These are phyloP conservation scores for Erynnis tages DNA, from an alignment of 2,888 invertebrate species.

Conservation along the genomic window DNA sequence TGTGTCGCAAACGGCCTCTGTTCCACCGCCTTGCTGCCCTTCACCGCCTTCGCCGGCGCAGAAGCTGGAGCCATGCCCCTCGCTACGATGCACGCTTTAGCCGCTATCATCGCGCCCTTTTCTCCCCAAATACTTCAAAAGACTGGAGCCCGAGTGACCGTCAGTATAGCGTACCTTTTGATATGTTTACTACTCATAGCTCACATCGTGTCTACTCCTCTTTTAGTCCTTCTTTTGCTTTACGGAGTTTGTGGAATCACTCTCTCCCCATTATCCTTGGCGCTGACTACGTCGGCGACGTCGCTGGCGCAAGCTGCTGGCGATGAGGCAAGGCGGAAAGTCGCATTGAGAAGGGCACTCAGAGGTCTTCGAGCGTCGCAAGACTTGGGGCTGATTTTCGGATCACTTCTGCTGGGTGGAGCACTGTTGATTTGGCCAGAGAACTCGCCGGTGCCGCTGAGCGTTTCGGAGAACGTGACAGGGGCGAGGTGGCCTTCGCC, in stretches of 20 bases:
- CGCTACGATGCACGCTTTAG: conserved; percentile 82
- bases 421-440: conserved; percentile 77
- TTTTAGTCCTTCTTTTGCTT: conserved; percentile 59
- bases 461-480: conserved; percentile 56
- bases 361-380: conserved; percentile 71
- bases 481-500: conserved; percentile 64
- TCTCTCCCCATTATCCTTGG: conserved; percentile 80
- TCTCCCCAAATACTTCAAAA: conserved; percentile 70
- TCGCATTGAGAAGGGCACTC: conserved; percentile 63
- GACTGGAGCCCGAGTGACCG: conserved; percentile 60
- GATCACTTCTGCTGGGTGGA: conserved; percentile 63
- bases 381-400: conserved; percentile 68
- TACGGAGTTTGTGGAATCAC: conserved; percentile 79
- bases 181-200: conserved; percentile 82
- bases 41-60: conserved; percentile 73
- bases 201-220: conserved; percentile 72
- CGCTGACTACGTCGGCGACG: conserved; percentile 81
- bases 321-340: conserved; percentile 63
- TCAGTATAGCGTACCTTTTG: conserved; percentile 75
- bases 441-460: conserved; percentile 65
- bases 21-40: conserved; percentile 84
- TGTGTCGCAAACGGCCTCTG: conserved; percentile 83
- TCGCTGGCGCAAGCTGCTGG: conserved; percentile 78
- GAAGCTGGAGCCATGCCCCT: conserved; percentile 84
- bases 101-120: conserved; percentile 81